Conservation (phyloP, 2,888 invertebrate species). For the Bombyx huttoni region DNA sequence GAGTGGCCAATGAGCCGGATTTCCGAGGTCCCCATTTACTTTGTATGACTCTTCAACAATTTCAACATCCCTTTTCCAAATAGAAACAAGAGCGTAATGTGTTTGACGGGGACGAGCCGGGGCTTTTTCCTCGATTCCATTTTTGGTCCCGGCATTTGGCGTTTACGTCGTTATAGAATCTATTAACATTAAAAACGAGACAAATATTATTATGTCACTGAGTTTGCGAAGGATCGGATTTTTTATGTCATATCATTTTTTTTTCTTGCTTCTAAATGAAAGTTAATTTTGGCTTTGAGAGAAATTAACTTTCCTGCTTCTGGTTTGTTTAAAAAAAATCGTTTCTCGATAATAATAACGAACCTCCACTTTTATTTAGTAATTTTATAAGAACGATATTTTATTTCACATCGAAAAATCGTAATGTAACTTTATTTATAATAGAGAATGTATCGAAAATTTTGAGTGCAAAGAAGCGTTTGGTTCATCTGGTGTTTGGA, state of each 20-base stretch:
- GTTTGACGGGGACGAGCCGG: constrained; percentile 5
- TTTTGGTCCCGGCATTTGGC: neutral
- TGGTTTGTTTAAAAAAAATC: neutral
- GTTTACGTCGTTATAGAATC: neutral
- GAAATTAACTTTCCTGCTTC: neutral
- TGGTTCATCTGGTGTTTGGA: too few relatives aligned
- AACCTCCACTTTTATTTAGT: too few relatives aligned
- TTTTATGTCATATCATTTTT: neutral
- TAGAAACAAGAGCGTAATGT: constrained; percentile 30
- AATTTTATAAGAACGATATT: too few relatives aligned
- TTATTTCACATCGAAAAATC: too few relatives aligned
- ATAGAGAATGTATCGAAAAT: too few relatives aligned
- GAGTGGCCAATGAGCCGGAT: constrained; percentile 44
- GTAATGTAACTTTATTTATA: too few relatives aligned
- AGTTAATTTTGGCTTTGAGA: neutral
- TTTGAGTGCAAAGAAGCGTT: too few relatives aligned
- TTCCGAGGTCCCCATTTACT: constrained; percentile 43
- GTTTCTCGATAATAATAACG: too few relatives aligned
- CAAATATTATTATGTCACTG: neutral
- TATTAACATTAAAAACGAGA: neutral
- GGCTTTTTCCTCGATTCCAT: constrained; percentile 2
- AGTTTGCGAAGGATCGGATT: neutral
- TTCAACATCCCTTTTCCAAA: constrained; percentile 49
- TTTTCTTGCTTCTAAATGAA: neutral
- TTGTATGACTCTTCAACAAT: constrained; percentile 49